These are phyloP conservation scores for Hiodon tergisus DNA, from an alignment of 2,113 vertebrate genomes.

Conservation along the genomic window DNA sequence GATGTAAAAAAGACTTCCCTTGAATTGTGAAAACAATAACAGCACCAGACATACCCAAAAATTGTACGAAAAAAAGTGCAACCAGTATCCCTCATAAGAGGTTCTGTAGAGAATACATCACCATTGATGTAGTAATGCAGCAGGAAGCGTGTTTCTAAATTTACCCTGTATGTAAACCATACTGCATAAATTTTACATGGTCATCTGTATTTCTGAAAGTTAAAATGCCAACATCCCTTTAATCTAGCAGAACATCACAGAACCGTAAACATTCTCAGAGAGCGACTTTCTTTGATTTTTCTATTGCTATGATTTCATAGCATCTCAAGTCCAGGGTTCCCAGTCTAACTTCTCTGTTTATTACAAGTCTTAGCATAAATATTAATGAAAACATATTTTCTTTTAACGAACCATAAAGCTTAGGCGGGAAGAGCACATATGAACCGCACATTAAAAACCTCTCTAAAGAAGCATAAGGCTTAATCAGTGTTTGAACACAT, in stretches of 20 bases:
- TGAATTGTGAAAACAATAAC: too few relatives aligned
- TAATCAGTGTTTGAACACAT: conserved; percentile 9
- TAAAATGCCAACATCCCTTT: conserved; percentile 23
- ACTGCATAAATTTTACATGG: conserved; percentile 11
- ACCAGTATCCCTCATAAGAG: too few relatives aligned
- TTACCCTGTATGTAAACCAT: too few relatives aligned
- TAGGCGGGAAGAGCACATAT: neutral
- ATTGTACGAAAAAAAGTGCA: too few relatives aligned
- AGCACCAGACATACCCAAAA: too few relatives aligned
- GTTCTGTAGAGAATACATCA: too few relatives aligned
- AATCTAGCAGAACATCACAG: conserved; percentile 13
- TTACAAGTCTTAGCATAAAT: neutral
- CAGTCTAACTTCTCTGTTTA: neutral
- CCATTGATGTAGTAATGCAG: too few relatives aligned
- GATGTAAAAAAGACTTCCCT: too few relatives aligned
- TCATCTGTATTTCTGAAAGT: conserved; percentile 27
- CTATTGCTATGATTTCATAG: conserved; percentile 21
- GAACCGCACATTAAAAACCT: neutral
- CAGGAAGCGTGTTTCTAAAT: too few relatives aligned
- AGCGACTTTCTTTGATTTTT: conserved; percentile 33
- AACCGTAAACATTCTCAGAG: conserved; percentile 19
- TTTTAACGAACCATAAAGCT: neutral
- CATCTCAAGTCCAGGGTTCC: neutral
- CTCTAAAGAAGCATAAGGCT: neutral
- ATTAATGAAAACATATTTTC: neutral